Base-by-base conservation (phyloP, 2,797 vertebrate species). In the Myotis vivesi region DNA sequence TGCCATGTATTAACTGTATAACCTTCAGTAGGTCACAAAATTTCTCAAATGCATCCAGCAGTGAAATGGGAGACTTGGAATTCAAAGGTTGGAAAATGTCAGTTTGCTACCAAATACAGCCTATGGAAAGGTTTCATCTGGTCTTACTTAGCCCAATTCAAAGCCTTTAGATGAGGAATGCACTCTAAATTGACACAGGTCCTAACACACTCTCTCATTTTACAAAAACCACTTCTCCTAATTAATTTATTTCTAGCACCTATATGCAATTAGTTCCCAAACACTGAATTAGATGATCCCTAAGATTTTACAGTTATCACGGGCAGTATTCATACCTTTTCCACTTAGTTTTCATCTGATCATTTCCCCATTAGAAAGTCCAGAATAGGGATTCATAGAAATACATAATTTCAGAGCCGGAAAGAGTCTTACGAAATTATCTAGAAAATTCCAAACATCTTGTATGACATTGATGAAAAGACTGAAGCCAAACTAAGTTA, bases 401-500 rank as follows among this genome's bases (percentile, higher is more conserved):
- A 73, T 80, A 84, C 16, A 25, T 41, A 76, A 91, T 41, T 86
- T 94, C 6, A 76, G 25, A 93, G 46, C 20, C 68, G 23, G 23
- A 73, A 89, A 92, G 16, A 77, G 36, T 17, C 59, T 72, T 66
- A 20, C 68, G 9, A 82, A 28, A 77, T 66, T 77, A 87, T 71
- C 46, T 57, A 87, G 64, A 22, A 94, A 86, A 91, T 87, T 23
- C 7, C 23, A 90, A 83, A 46, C 22, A 22, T 87, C 12, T 55
- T 86, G 1, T 38, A 66, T 83, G 22, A 86, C 53, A 91, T 1
- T 49, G 38, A 87, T 89, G 23, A 86, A 94, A 95, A 83, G 69
- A 94, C 62, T 77, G 17, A 94, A 72, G 62, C 9, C 46, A 92
- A 87, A 59, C 5, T 59, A 76, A 86, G 44, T 64, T 93, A 87